phyloP scores from a whole-genome alignment of 1,140 invertebrate genomes.

The Nasonia longicornis region DNA sequence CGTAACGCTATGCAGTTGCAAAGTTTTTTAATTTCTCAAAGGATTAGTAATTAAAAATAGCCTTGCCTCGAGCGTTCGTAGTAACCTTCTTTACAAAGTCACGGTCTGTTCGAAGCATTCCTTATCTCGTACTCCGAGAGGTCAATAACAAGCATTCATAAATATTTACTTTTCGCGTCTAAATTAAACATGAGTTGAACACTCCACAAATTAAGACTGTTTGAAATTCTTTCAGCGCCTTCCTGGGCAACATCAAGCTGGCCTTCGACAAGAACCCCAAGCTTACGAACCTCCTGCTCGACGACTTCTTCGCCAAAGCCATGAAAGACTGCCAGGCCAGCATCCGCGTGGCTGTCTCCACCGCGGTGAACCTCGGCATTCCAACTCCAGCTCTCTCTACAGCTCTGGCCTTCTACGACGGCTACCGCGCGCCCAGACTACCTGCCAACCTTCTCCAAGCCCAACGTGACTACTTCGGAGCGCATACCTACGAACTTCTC shows the following conservation, averaged over 20 bases:
- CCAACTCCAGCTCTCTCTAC: slow-evolving; percentile 93
- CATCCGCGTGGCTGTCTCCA: slow-evolving; percentile 77
- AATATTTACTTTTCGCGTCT: too few relatives aligned
- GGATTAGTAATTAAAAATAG: not conserved
- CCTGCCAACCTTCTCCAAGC: slow-evolving; percentile 96
- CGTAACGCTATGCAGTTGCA: too few relatives aligned
- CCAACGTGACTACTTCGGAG: slow-evolving; percentile 98
- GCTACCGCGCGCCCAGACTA: slow-evolving; percentile 84
- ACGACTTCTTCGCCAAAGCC: slow-evolving; percentile 93
- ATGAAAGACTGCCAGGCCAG: slow-evolving; percentile 84
- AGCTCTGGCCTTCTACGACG: slow-evolving; percentile 97
- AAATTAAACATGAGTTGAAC: too few relatives aligned
- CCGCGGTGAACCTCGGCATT: slow-evolving; percentile 82
- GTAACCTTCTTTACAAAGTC: not conserved
- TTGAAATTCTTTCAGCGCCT: slow-evolving; percentile 75
- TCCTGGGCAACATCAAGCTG: slow-evolving; percentile 96
- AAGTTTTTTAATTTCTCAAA: too few relatives aligned
- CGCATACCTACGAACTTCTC: slow-evolving; percentile 96
- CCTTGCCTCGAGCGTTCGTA: not conserved
- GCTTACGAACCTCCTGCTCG: slow-evolving; percentile 91
- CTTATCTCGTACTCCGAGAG: too few relatives aligned
- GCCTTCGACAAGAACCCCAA: slow-evolving; percentile 95
- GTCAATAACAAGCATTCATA: too few relatives aligned
- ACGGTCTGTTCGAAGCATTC: not conserved
- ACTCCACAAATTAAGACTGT: not conserved